Base-by-base conservation (phyloP, 2,113 vertebrate genomes). In the Salvelinus alpinus region DNA sequence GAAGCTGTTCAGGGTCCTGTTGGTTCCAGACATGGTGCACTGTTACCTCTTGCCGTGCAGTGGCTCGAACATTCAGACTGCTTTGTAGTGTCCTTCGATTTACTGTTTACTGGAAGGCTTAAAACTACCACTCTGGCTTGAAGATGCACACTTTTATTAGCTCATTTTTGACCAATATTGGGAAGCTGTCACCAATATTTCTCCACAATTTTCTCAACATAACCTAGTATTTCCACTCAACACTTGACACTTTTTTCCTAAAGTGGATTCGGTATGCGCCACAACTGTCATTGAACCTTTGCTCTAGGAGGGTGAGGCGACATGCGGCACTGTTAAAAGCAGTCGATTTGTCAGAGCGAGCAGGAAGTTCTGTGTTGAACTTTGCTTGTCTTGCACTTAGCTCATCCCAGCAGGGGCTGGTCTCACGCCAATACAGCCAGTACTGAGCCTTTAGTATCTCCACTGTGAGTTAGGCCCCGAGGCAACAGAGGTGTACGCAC, bases 21-120 rank as follows among this genome's bases (percentile, higher is more conserved):
- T 12, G 38, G 38, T 44, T 11, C 38, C 38, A 44, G 38, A 44
- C 9, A 3, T 44, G 38, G 38, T 44, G 38, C 38, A 3, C 38
- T 44, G 38, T 0, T 44, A 44, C 38, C 38, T 0, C 38, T 44
- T 44, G 38, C 38, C 9, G 38, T 44, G 38, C 9, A 0, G 38
- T 12, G 76, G 76, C 16, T 79, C 74, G 34, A 51, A 34, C 54
- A 1, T 47, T 70, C 34, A 34, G 34, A 16, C 31, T 48, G 38
- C 20, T 22, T 24, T 5, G 22, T 80, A 85, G 47, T 51, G 24
- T 60, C 79, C 76, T 85, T 70, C 75, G 60, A 68, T 82, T 81
- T 44, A 75, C 24, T 48, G 64, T 74, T 69, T 82, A 77, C 82
- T 77, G 65, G 48, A 20, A 69, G 25, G 67, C 57, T 73, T 79